Base-by-base conservation (phyloP, 2,797 vertebrate genomes). In the Cryptoblepharus egeriae region DNA sequence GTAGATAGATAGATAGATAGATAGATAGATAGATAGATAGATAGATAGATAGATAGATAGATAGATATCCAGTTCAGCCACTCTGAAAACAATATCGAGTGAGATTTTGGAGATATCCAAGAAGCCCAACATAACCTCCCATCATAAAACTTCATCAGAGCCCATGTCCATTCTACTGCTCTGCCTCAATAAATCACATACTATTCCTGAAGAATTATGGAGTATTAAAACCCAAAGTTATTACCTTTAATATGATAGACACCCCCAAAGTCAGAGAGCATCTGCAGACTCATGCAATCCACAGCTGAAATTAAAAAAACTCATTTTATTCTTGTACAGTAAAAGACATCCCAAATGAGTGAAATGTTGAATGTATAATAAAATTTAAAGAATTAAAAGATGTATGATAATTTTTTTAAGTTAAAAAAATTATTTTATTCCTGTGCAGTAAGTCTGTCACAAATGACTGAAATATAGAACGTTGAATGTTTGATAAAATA, bases 241-340 rank as follows among this genome's bases (percentile, higher is more conserved):
- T 82, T 91, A 93, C 92, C 91, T 92, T 85, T 88, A 67, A 90
- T 80, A 0, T 91, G 91, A 60, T 93, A 93, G 79, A 88, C 24
- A 65, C 90, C 86, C 69, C 86, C 90, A 39, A 91, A 86, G 0
- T 57, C 69, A 69, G 88, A 81, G 68, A 65, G 42, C 32, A 78
- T 70, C n/a, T 39, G 86, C 60, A 74, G 26, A n/a, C 9, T 30
- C 72, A 32, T 80, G 74, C 85, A 26, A 26, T 85, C 82, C 45
- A 32, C 79, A 80, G 75, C 92, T 93, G 28, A 52, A 89, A 88
- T 71, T 22, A 16, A 77, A 77, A 76, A 75, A 32, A 63, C 60
- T 2, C 37, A 3, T 0, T 55, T 67, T 42, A 12, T 57, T 73
- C 4, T 20, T 61, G 30, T 61, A 3, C 22, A 42, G 77, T 15